Evolutionary conservation across 2,888 invertebrate genomes (phyloP), one percentile per base, ranked within the genome.

Genomic region (Tachina fera): DNA sequence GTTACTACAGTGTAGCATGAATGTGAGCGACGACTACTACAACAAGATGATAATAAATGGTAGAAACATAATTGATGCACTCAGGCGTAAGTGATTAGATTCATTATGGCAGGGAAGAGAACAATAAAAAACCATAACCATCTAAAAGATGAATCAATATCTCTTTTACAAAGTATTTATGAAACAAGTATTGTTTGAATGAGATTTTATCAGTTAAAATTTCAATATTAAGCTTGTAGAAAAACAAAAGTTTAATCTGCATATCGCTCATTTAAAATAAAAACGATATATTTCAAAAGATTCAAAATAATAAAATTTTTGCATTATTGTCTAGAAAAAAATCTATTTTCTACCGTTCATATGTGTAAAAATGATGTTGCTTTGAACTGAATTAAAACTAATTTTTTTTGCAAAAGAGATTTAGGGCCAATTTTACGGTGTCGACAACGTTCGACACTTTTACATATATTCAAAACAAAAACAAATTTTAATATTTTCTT

Each of bases 61-160:
- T 91, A 89, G 89, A 87, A 90, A 88, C 89, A 92, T 92, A 92
- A 92, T 92, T 92, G 92, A 92, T 91, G 92, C 90, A 91, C 92
- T 92, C 92, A 91, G 90, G 91, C 91, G 90, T 91, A 92, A 92
- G 92, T 92, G 92, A 92, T 92, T 92, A 92, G 91, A 92, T 90
- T 92, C 92, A 91, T 92, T 92, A 92, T 89, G 90, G 89, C 89
- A 88, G 88, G 88, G 88, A 87, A 87, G 87, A 85, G 88, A 84
- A 87, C 87, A 87, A 83, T 88, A 83, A 79, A 81, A 85, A 77
- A 75, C 41, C 61, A 79, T 82, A 77, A 75, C 41, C 61, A 79
- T 82, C 47, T 70, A 60, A 45, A 31, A 77, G 75, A 70, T 70
- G 63, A 83, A 87, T 84, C 84, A 78, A 83, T 87, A 79, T 79